phyloP scores from a whole-genome alignment of 2,797 vertebrate species.

The Falco rusticolus region DNA sequence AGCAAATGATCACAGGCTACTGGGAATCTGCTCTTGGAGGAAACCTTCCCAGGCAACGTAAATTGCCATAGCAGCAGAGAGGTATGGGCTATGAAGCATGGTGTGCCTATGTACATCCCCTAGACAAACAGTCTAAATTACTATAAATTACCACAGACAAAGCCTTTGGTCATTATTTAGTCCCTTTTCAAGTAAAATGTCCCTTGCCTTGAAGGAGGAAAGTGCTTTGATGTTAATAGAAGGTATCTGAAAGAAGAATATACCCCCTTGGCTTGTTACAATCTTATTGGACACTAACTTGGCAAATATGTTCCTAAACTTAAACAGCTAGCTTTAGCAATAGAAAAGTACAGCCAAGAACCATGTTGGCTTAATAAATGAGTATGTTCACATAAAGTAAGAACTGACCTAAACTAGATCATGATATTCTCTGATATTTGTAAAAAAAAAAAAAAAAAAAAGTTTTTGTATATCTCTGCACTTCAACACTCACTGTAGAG shows the following conservation, averaged over 20 bases:
- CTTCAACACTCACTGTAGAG: constrained; percentile 53
- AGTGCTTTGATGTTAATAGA: neutral
- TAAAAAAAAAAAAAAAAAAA: neutral
- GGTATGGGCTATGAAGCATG: neutral
- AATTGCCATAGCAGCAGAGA: neutral
- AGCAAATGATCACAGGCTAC: neutral
- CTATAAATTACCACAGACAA: neutral
- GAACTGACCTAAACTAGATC: constrained; percentile 43
- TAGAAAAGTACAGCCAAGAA: constrained; percentile 38
- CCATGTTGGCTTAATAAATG: neutral
- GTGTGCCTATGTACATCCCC: neutral
- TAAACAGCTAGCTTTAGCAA: neutral
- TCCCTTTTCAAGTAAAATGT: neutral
- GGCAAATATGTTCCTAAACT: neutral
- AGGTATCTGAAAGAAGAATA: neutral
- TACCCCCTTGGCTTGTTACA: neutral
- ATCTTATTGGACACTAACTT: neutral
- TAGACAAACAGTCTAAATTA: neutral
- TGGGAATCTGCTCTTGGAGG: neutral
- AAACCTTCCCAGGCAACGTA: neutral
- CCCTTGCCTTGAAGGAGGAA: neutral
- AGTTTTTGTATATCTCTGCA: constrained; percentile 34
- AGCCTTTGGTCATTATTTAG: neutral
- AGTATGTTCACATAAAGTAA: constrained; percentile 22
- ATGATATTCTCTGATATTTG: neutral